Evolutionary conservation across 1,140 invertebrate species (phyloP).

Genomic region (Choristoneura fumiferana): DNA sequence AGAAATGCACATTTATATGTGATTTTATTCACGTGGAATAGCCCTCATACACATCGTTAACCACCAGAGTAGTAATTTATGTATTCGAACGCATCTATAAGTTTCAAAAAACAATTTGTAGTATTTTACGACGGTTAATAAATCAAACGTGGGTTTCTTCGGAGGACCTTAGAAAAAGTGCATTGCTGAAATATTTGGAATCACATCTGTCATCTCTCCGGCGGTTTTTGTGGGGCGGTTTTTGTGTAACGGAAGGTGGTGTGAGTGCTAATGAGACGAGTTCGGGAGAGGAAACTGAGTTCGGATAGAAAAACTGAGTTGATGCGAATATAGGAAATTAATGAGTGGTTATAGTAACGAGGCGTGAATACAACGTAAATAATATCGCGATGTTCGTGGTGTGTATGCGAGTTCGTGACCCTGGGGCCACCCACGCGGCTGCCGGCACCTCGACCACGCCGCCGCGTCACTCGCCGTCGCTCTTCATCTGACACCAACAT

Average conservation of each 20-base stretch:
- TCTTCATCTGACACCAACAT: constrained; percentile 10
- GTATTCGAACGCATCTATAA: constrained; percentile 30
- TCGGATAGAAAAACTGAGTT: neutral
- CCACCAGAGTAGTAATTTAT: constrained; percentile 34
- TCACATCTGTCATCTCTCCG: constrained; percentile 60
- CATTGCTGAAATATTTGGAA: constrained; percentile 71
- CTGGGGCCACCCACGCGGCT: constrained; percentile 29
- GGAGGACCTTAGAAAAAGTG: constrained; percentile 56
- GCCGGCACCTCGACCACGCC: constrained; percentile 2
- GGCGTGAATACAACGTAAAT: constrained; percentile 17
- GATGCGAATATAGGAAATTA: neutral
- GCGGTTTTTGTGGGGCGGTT: constrained; percentile 47
- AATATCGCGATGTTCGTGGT: neutral
- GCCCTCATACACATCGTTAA: constrained; percentile 31
- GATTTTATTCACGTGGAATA: neutral
- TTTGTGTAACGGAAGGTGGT: constrained; percentile 43
- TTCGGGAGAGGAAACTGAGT: constrained; percentile 24
- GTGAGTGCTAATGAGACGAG: constrained; percentile 57
- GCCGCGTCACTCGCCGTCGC: constrained; percentile 16
- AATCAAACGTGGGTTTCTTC: constrained; percentile 56
- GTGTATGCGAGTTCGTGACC: constrained; percentile 26
- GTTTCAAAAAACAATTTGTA: constrained; percentile 66
- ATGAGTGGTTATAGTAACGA: constrained; percentile 12
- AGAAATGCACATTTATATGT: neutral
- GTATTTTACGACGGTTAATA: constrained; percentile 55